phyloP scores from a whole-genome alignment of 2,888 invertebrate genomes.

The Dasypogon diadema region DNA sequence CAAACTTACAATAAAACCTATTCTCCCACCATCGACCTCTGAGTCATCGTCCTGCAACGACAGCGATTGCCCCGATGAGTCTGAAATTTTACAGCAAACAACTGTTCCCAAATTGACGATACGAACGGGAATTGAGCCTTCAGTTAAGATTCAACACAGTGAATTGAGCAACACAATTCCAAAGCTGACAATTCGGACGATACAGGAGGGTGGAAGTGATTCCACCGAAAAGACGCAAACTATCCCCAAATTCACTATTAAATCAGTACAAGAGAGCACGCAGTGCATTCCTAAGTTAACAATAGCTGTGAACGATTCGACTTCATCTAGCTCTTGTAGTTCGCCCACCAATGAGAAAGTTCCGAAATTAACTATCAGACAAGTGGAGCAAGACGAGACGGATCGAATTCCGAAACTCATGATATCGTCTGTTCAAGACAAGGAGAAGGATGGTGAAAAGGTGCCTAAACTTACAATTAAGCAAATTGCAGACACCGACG shows the following conservation, averaged over 20 bases:
- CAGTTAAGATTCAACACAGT: conserved; percentile 37
- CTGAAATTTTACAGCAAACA: conserved; percentile 63
- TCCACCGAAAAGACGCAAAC: conserved; percentile 43
- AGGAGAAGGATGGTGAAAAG: conserved; percentile 34
- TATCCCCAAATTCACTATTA: conserved; percentile 59
- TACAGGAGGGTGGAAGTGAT: conserved; percentile 36
- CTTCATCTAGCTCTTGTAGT: conserved; percentile 15
- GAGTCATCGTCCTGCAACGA: conserved; percentile 18
- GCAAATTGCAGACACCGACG: conserved; percentile 56
- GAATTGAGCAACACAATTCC: conserved; percentile 50
- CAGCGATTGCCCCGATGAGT: not conserved
- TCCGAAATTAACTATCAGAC: conserved; percentile 64
- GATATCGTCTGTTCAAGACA: conserved; percentile 34
- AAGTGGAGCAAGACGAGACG: conserved; percentile 48
- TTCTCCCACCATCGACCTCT: conserved; percentile 9
- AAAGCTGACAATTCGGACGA: conserved; percentile 56
- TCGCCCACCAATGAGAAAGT: conserved; percentile 60
- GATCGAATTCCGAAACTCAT: conserved; percentile 52
- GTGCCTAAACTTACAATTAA: conserved; percentile 62
- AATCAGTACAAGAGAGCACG: conserved; percentile 53
- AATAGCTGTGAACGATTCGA: conserved; percentile 67
- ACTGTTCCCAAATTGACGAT: conserved; percentile 69
- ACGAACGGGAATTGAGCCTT: conserved; percentile 60
- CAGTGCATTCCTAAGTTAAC: conserved; percentile 70
- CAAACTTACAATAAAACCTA: conserved; percentile 64